Base-by-base conservation (phyloP, 2,797 vertebrate genomes). In the Acanthurus lineatus region DNA sequence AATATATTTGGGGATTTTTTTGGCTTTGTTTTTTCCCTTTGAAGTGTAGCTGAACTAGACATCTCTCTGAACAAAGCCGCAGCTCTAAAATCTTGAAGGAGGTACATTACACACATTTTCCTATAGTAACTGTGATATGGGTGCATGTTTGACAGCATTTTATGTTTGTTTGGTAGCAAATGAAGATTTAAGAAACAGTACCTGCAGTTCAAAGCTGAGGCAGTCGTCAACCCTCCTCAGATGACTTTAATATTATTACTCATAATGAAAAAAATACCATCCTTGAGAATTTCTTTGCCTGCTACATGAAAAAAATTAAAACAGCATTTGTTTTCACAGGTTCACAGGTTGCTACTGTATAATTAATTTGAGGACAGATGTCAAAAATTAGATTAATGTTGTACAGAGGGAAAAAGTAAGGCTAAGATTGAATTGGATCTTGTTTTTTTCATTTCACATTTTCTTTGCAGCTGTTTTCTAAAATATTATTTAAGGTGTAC, bases 1-100 rank as follows among this genome's bases (percentile, higher is more conserved):
- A 87, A 86, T 72, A 48, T 32, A 28, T 53, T 48, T 19, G 9
- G 52, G 65, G 71, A 42, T 40, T 81, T 82, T 61, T 28, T 9
- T 49, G 0, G 53, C 20, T 19, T 57, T 16, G 42, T 61, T 52
- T 19, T 51, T 76, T 22, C 40, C 47, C 49, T 86, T 69, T 83
- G 61, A 79, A 71, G 60, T 65, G 15, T 45, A 45, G 28, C 40
- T 53, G 58, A 54, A 35, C 3, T 58, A 60, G 70, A 51, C 6
- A 32, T 38, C 19, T 53, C 10, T 53, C 12, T 64, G 62, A 35
- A 35, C 48, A 38, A 38, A 62, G 73, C 14, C 19, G n/a, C 47
- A 63, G 10, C 48, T 35, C 69, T 81, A 64, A 69, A 61, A 82
- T 76, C 20, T 47, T 4, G 1, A 32, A 67, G 49, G 22, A 54